Conservation (phyloP, 2,113 vertebrate genomes). For the Eretmochelys imbricata region DNA sequence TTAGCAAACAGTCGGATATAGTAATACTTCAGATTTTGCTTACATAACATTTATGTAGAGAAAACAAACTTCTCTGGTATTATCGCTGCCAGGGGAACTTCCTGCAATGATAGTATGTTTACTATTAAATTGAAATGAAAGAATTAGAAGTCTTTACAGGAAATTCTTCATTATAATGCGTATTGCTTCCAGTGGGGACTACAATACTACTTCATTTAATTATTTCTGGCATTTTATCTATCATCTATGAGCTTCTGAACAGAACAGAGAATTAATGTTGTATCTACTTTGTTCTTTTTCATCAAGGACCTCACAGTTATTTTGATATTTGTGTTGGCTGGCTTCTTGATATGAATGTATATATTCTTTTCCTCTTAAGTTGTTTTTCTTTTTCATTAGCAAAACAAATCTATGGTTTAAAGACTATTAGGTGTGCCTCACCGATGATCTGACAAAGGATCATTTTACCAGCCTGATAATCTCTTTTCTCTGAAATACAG, state of each 20-base stretch:
- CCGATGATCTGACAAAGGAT: slow-evolving; percentile 6
- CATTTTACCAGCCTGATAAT: background rate
- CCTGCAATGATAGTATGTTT: background rate
- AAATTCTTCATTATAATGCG: slow-evolving; percentile 34
- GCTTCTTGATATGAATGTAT: background rate
- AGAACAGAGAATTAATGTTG: background rate
- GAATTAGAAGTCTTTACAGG: background rate
- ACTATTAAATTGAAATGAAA: slow-evolving; percentile 14
- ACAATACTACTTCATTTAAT: slow-evolving; percentile 7
- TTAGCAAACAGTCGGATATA: background rate
- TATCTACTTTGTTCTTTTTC: background rate
- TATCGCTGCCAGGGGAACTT: background rate
- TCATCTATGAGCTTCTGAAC: background rate
- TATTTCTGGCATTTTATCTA: slow-evolving; percentile 38
- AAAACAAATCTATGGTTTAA: slow-evolving; percentile 10
- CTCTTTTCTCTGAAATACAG: slow-evolving; percentile 24
- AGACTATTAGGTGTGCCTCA: background rate
- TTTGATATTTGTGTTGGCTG: background rate
- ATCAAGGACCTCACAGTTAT: background rate
- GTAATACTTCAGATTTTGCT: background rate
- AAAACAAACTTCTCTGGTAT: background rate
- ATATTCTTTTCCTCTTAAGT: background rate
- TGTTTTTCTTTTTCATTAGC: background rate
- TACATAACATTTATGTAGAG: slow-evolving; percentile 1
- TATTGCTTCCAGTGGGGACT: background rate